Percentiles rank a stretch among this genome's conserved stretches.
phyloP scores from a whole-genome alignment of 2,797 vertebrate genomes.

The Borostomias antarcticus region DNA sequence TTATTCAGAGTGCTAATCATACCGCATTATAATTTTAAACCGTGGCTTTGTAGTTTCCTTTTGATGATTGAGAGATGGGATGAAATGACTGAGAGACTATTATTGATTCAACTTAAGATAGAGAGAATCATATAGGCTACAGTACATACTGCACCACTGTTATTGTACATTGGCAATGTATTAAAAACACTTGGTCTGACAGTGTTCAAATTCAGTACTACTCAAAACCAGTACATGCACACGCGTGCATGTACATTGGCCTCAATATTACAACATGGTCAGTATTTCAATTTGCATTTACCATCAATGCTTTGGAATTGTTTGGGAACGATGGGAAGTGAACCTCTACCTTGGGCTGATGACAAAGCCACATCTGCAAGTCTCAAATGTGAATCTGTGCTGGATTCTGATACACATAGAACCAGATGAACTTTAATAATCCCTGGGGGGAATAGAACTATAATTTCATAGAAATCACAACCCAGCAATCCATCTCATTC shows the following conservation, averaged over 20 bases:
- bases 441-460: neutral
- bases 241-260: too few species aligned
- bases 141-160: slow-evolving; percentile 30
- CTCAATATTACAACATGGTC: neutral
- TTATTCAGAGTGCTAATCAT: slow-evolving; percentile 49
- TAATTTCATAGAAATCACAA: slow-evolving; percentile 9
- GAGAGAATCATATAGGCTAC: slow-evolving; percentile 13
- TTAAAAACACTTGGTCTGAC: neutral
- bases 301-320: too few species aligned
- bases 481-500: neutral
- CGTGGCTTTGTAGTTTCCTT: slow-evolving; percentile 63
- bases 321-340: neutral
- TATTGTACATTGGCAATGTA: neutral
- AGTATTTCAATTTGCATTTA: too few species aligned
- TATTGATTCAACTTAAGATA: slow-evolving; percentile 51
- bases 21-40: slow-evolving; percentile 56
- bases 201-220: neutral
- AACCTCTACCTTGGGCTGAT: neutral
- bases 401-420: too few species aligned
- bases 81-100: slow-evolving; percentile 61
- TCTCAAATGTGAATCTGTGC: neutral
- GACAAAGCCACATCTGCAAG: neutral
- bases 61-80: slow-evolving; percentile 55
- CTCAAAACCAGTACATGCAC: neutral
- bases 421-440: too few species aligned